A percentile compares a stretch with the other conserved stretches of the same genome.
Evolutionary conservation across 1,140 invertebrate genomes (phyloP).

Genomic region (Drosophila takahashii): DNA sequence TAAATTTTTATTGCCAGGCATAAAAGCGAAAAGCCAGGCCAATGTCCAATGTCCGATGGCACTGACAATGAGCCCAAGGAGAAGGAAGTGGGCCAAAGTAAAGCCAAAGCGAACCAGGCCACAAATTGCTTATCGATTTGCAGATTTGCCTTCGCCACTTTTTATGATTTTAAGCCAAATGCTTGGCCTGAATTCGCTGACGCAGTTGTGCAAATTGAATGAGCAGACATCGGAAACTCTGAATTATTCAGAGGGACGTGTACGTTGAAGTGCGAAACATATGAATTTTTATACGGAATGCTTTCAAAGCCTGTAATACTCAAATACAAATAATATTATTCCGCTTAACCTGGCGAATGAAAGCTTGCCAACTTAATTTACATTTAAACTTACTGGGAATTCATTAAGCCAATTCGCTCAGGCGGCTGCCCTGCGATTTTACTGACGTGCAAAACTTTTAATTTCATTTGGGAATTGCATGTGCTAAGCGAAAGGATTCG

Average conservation of each 20-base stretch:
- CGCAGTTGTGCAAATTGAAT: conserved; percentile 10
- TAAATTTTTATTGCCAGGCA: conserved; percentile 33
- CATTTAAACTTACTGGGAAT: neutral
- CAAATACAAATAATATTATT: too few relatives aligned
- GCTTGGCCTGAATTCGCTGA: conserved; percentile 6
- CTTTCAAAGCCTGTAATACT: neutral
- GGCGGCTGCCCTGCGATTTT: neutral
- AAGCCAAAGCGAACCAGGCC: conserved; percentile 10
- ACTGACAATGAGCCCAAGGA: conserved; percentile 29
- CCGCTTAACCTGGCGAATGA: neutral
- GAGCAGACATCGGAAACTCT: neutral
- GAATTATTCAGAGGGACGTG: neutral
- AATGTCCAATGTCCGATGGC: conserved; percentile 10
- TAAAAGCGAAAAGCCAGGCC: conserved; percentile 16
- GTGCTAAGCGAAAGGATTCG: conserved; percentile 3
- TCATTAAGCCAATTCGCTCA: neutral
- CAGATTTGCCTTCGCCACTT: conserved; percentile 27
- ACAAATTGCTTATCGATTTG: conserved; percentile 42
- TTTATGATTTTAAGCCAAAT: conserved; percentile 11
- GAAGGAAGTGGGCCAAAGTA: conserved; percentile 15
- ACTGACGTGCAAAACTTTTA: conserved; percentile 26
- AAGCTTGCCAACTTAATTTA: neutral
- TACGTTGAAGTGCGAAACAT: neutral
- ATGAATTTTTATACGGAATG: neutral
- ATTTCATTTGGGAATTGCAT: conserved; percentile 35